Conservation (phyloP, 2,888 invertebrate genomes). For the Ptychoptera albimana region DNA sequence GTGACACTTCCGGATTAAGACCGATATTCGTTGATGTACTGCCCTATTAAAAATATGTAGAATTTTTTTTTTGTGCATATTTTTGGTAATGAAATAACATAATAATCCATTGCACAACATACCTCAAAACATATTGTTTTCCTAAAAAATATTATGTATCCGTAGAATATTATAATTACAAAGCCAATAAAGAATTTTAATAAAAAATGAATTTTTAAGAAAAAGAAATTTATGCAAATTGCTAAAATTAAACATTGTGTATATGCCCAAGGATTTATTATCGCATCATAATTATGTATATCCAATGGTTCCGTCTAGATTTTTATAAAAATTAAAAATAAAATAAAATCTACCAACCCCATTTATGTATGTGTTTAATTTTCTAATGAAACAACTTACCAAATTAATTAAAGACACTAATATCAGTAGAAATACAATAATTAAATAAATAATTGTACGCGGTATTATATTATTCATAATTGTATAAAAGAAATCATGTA, state of each 20-base stretch:
- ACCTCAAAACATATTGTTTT: no score
- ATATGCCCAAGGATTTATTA: constrained; percentile 22
- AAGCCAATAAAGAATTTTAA: constrained; percentile 60
- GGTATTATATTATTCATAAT: constrained; percentile 46
- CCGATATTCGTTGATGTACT: constrained; percentile 55
- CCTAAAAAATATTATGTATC: constrained; percentile 48
- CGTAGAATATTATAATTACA: constrained; percentile 46
- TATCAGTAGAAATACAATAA: constrained; percentile 34
- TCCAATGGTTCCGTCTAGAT: no score
- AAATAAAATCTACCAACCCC: no score
- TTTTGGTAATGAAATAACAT: no score
- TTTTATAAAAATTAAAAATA: no score
- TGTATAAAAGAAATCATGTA: constrained; percentile 43
- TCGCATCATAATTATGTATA: no score
- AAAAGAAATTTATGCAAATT: constrained; percentile 56
- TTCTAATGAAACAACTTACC: no score
- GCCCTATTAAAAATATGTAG: constrained; percentile 35
- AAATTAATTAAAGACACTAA: no score
- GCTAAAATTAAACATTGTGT: constrained; percentile 39
- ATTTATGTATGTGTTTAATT: no score
- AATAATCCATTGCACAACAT: no score
- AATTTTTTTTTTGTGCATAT: no score
- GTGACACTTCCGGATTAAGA: constrained; percentile 50
- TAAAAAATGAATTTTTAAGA: constrained; percentile 69
- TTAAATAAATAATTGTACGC: constrained; percentile 47